Conservation (phyloP, 2,797 vertebrate species). For the Morelia viridis region DNA sequence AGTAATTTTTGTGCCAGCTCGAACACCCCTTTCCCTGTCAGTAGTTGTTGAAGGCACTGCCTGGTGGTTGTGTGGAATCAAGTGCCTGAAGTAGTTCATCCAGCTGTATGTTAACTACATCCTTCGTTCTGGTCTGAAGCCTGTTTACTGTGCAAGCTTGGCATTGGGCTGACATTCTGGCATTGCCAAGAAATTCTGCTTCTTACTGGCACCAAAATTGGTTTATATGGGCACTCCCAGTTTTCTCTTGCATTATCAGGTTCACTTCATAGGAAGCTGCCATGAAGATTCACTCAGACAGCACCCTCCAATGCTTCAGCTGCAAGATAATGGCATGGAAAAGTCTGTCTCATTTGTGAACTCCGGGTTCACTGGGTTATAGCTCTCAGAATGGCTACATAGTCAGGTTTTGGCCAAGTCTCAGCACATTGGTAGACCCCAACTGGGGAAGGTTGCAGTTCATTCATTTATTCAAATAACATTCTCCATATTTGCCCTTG, state of each 20-base stretch:
- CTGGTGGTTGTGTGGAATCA: not conserved
- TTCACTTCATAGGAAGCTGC: not conserved
- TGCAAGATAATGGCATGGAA: not conserved
- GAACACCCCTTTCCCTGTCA: no score
- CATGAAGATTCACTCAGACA: not conserved
- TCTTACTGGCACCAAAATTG: not conserved
- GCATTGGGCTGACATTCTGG: not conserved
- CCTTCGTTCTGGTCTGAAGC: not conserved
- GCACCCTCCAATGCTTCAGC: not conserved
- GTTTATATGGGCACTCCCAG: not conserved
- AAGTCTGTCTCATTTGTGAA: not conserved
- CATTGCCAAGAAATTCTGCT: not conserved
- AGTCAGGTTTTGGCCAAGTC: not conserved
- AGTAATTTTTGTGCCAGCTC: not conserved
- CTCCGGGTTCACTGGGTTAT: not conserved
- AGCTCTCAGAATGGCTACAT: not conserved
- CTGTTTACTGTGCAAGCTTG: not conserved
- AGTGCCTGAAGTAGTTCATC: not conserved
- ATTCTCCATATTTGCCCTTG: not conserved
- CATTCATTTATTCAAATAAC: not conserved
- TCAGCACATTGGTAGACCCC: not conserved
- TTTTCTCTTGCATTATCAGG: not conserved
- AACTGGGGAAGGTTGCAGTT: not conserved
- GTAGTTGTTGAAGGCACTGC: no score
- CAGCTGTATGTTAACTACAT: not conserved